Base-by-base conservation (phyloP, 2,888 invertebrate species). In the Ochropleura plecta region DNA sequence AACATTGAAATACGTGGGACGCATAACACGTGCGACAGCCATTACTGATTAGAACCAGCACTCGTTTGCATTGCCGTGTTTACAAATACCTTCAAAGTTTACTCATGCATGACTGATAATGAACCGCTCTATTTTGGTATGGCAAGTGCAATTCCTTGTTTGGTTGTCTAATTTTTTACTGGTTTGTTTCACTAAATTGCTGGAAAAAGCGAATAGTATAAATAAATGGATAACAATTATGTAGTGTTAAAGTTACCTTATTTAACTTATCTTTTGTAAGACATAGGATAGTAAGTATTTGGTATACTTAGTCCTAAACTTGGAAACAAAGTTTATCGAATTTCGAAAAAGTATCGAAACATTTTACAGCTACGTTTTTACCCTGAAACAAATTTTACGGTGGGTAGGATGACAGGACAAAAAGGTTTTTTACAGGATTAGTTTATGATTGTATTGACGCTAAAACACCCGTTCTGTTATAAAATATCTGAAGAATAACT, bases 1-100 rank as follows among this genome's bases (percentile, higher is more conserved):
- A 86, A 86, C 80, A 73, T 66, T 75, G 49, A 74, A 72, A 76
- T 76, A 84, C 81, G 79, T 85, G 67, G 73, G 79, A 60, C 49
- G 70, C 73, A 67, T 71, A 62, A 78, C 83, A 87, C 78, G 85
- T 87, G 86, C 73, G 74, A 49, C 53, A 55, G 57, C 66, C 65
- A 78, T 73, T 83, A 71, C 76, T 78, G 83, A 85, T 83, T 84
- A 85, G 68, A 81, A 64, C 65, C 44, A 76, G 42, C 49, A 73
- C 48, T 78, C 42, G n/a, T 66, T 76, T 76, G 60, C 63, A 66
- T 66, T 60, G 72, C 65, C 40, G 73, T 74, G 78, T 79, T 73
- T 83, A 76, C 65, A 48, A 49, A 60, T 62, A 44, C 8, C 62
- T 81, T 57, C 46, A 44, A 44, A 68, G 48, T 60, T 62, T 62